Evolutionary conservation across 2,797 vertebrate genomes (phyloP).

Genomic region (Danio tinwini): DNA sequence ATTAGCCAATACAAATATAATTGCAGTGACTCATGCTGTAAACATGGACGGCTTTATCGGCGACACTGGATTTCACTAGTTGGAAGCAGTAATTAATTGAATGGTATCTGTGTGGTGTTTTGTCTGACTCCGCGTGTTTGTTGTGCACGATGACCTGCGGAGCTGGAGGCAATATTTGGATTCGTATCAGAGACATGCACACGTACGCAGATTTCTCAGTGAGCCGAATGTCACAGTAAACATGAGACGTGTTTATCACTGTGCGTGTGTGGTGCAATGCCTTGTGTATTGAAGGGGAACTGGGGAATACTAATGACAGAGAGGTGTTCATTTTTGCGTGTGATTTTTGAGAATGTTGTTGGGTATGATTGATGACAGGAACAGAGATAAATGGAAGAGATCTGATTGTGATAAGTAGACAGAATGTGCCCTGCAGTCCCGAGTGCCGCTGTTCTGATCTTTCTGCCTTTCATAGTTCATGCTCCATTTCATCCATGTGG

Average conservation of each 20-base stretch:
- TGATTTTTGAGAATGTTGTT: slow-evolving; percentile 27
- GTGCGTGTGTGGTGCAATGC: slow-evolving; percentile 55
- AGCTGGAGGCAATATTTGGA: slow-evolving; percentile 46
- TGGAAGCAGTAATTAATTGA: slow-evolving; percentile 42
- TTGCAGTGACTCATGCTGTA: slow-evolving; percentile 46
- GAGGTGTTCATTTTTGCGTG: slow-evolving; percentile 17
- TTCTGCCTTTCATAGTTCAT: slow-evolving; percentile 6
- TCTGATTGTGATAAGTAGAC: slow-evolving; percentile 46
- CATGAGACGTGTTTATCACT: slow-evolving; percentile 57
- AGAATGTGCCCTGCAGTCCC: slow-evolving; percentile 16
- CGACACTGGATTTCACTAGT: slow-evolving; percentile 41
- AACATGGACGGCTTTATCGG: slow-evolving; percentile 41
- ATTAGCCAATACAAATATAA: slow-evolving; percentile 33
- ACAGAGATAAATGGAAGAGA: slow-evolving; percentile 42
- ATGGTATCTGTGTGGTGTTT: slow-evolving; percentile 36
- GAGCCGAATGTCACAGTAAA: slow-evolving; percentile 54
- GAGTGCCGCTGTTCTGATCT: slow-evolving; percentile 29
- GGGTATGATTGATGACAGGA: slow-evolving; percentile 41
- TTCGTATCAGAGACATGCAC: slow-evolving; percentile 51
- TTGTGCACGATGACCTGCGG: slow-evolving; percentile 23
- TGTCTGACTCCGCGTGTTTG: slow-evolving; percentile 6
- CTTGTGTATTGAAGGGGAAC: slow-evolving; percentile 46
- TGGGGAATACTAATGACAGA: slow-evolving; percentile 54
- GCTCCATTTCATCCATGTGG: not conserved
- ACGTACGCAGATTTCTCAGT: slow-evolving; percentile 51